Base-by-base conservation (phyloP, 2,888 invertebrate species). In the Phytoseiulus persimilis region DNA sequence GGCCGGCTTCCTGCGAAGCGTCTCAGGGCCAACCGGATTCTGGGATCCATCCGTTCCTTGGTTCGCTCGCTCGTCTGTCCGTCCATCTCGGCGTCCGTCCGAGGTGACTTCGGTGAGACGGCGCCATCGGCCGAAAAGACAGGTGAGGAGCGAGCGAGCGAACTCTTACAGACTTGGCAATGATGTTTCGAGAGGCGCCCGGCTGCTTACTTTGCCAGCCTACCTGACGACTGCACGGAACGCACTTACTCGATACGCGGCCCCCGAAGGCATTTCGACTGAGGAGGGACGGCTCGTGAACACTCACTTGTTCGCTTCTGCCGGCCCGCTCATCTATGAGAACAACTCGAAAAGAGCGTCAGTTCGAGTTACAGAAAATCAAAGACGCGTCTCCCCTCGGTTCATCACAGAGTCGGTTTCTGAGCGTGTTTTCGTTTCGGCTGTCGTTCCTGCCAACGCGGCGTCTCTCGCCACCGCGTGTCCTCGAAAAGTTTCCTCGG, bases 1-100 rank as follows among this genome's bases (percentile, higher is more conserved):
- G 65, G 18, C 65, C 65, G 65, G 65, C 65, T 65, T 65, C 65
- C 65, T 65, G 65, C 65, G 65, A 65, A 65, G 65, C 65, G 65
- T 65, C 65, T 65, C 65, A 65, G 65, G 65, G 65, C 65, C 65
- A 65, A 65, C 65, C 65, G 65, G 65, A 65, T 65, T 65, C 65
- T 65, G 65, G 65, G 65, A 65, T 65, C 65, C 65, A 65, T 65
- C 65, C 65, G 65, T 65, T 65, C 65, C 18, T 65, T 65, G 65
- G 65, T 65, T 65, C 23, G 65, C 65, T 65, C 65, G 65, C 65
- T 65, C 65, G 65, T 28, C 28, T 65, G 28, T 28, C 28, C 65
- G 65, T 65, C 65, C 65, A 23, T 28, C 28, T 9, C 39, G 3
- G 39, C 65, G 65, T 14, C 65, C 65, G 65, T 65, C 65, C 65